These are phyloP conservation scores for Epinephelus lanceolatus DNA, from an alignment of 2,113 vertebrate species.

Conservation along the genomic window DNA sequence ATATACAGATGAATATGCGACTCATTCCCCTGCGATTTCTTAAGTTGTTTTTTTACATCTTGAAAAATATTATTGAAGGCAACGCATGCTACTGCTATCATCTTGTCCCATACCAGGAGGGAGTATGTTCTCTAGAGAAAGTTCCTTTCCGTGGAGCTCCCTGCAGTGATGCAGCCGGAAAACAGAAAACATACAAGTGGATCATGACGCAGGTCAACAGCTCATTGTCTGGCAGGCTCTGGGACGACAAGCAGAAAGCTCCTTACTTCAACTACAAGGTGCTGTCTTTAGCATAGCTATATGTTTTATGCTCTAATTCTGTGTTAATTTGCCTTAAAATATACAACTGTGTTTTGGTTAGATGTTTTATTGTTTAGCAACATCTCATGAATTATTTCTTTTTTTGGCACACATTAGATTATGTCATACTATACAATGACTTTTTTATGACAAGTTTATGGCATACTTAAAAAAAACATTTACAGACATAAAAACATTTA, in stretches of 20 bases:
- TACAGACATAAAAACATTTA: too few relatives aligned
- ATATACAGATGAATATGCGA: neutral
- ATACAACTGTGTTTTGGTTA: neutral
- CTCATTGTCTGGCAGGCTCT: constrained; percentile 89
- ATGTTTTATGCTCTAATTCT: neutral
- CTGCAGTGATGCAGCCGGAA: constrained; percentile 93
- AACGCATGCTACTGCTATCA: neutral
- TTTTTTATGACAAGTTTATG: too few relatives aligned
- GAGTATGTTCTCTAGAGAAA: constrained; percentile 87
- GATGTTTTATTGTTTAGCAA: constrained; percentile 3
- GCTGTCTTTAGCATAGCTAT: neutral
- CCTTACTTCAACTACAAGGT: constrained; percentile 95
- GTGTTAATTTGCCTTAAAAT: neutral
- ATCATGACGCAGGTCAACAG: constrained; percentile 90
- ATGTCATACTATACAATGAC: too few relatives aligned
- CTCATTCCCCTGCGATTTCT: neutral
- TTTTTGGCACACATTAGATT: too few relatives aligned
- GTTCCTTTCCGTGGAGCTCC: constrained; percentile 92
- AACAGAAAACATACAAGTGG: constrained; percentile 87
- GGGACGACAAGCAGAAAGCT: constrained; percentile 89
- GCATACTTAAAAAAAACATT: too few relatives aligned
- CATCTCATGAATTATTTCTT: neutral
- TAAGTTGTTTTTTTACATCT: neutral
- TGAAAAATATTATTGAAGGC: neutral
- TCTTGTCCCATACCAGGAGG: constrained; percentile 79